phyloP scores from a whole-genome alignment of 2,113 vertebrate species.

The Philantomba maxwellii region DNA sequence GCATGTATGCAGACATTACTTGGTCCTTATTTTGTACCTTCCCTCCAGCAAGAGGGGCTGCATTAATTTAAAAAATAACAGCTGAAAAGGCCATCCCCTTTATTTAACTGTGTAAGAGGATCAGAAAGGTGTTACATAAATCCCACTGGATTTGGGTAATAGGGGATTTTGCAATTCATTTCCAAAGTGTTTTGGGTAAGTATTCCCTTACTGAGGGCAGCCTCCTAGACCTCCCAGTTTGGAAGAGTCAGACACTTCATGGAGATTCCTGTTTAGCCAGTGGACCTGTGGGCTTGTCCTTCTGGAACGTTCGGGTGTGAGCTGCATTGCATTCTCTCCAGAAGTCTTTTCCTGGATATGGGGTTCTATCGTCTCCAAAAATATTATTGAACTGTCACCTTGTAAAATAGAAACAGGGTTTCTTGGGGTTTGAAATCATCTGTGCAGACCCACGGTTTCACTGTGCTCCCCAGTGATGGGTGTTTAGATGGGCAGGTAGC shows the following conservation, averaged over 20 bases:
- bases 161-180: neutral
- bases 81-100: neutral
- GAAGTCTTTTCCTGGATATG: neutral
- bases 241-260: neutral
- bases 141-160: neutral
- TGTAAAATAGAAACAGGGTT: neutral
- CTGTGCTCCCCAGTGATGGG: neutral
- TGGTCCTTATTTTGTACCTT: neutral
- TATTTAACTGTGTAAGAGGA: neutral
- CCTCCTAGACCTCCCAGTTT: neutral
- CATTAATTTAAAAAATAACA: neutral
- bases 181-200: neutral
- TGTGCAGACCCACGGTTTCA: neutral
- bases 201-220: neutral
- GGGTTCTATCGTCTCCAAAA: neutral
- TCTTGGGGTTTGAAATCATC: neutral
- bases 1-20: neutral
- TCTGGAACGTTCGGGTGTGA: neutral
- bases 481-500: neutral
- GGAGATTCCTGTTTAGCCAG: neutral
- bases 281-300: neutral
- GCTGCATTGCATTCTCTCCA: neutral
- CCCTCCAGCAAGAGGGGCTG: neutral
- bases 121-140: neutral
- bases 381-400: neutral